Base-by-base conservation (phyloP, 2,113 vertebrate species). In the Dicaeum eximium region DNA sequence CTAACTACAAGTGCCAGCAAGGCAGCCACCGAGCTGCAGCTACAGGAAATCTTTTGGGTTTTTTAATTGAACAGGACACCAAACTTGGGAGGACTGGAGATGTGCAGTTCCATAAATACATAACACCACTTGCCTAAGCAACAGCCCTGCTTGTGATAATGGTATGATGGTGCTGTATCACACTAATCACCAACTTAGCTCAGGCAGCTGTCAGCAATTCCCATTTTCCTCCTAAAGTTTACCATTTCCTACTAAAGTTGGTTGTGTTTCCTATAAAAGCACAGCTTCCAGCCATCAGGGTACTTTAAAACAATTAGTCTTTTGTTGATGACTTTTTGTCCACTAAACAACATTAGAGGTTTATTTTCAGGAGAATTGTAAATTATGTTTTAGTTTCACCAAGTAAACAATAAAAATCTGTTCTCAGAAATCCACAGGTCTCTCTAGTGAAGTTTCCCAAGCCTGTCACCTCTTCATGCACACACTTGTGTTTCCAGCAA, bases 81-180 rank as follows among this genome's bases (percentile, higher is more conserved):
- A 65, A 84, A 64, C 28, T 24, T 24, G 27, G 51, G n/a, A 78
- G 18, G 30, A 64, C 28, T 86, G 69, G 89, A 85, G 61, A 71
- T 15, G 17, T 6, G 21, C 21, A 60, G 47, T 42, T 78, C 37
- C 0, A 75, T 45, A 72, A 54, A 84, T 10, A 74, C 2, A 0
- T 3, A 65, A 42, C 44, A 77, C 13, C 28, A 21, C 73, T 40
- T n/a, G 11, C 20, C 77, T 74, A 58, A 91, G 72, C 38, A 74
- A 44, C 2, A 79, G 56, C 54, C 53, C 37, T 47, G 0, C 10
- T 21, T 45, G 13, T 64, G 51, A 53, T 9, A 28, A 45, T 7
- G 3, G 33, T 15, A 1, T 4, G 33, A 25, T 3, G 3, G 37
- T 25, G 5, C 75, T 81, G 27, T 19, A 84, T 13, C 51, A 64